These are phyloP conservation scores for Apodemia zela DNA, from an alignment of 2,888 invertebrate species.

Conservation along the genomic window DNA sequence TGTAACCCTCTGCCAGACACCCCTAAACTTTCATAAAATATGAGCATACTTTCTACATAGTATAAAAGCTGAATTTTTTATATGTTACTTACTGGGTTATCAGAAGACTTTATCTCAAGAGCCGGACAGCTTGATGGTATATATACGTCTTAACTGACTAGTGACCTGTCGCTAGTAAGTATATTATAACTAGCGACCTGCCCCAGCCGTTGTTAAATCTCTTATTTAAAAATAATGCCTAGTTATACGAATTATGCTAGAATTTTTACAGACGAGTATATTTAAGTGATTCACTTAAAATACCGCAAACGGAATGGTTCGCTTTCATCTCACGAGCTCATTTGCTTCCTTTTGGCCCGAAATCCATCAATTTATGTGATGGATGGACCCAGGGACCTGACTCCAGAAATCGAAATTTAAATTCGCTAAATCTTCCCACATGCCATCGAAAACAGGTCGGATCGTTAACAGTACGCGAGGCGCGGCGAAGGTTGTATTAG, in stretches of 20 bases:
- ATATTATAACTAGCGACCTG: too few relatives aligned
- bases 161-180: too few relatives aligned
- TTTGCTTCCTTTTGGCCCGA: constrained; percentile 69
- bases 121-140: too few relatives aligned
- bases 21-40: too few relatives aligned
- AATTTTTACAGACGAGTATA: constrained; percentile 38
- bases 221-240: background rate
- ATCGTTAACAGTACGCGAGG: constrained; percentile 69
- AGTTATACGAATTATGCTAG: constrained; percentile 32
- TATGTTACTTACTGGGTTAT: too few relatives aligned
- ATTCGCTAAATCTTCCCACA: constrained; percentile 80
- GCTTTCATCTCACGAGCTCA: constrained; percentile 65
- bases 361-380: constrained; percentile 79
- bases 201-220: too few relatives aligned
- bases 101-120: too few relatives aligned
- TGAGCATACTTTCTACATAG: too few relatives aligned
- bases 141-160: too few relatives aligned
- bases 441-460: constrained; percentile 68
- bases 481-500: constrained; percentile 48
- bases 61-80: too few relatives aligned
- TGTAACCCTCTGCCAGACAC: too few relatives aligned
- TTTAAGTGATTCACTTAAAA: constrained; percentile 63
- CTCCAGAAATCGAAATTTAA: constrained; percentile 74
- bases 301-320: constrained; percentile 61
- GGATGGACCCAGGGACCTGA: constrained; percentile 55